These are phyloP conservation scores for Cynodonichthys magdalenae DNA, from an alignment of 2,797 vertebrate species.

Conservation along the genomic window DNA sequence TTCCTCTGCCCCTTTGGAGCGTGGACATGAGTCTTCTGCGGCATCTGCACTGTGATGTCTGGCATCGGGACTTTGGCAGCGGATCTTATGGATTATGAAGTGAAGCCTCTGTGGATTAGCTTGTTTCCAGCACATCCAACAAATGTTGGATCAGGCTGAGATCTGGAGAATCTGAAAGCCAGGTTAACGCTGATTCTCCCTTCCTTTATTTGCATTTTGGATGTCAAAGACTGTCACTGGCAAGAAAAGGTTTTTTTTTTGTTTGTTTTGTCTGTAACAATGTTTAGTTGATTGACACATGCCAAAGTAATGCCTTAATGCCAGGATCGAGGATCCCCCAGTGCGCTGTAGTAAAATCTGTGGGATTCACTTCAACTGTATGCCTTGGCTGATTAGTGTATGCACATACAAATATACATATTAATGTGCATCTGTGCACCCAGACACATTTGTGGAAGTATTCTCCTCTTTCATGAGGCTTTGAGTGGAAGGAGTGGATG, in stretches of 20 bases:
- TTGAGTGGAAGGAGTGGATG: not conserved
- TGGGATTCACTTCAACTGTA: too few relatives aligned
- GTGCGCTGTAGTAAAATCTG: not conserved
- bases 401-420: not conserved
- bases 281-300: not conserved
- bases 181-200: not conserved
- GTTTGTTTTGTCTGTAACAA: not conserved
- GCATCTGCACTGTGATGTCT: not conserved
- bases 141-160: not conserved
- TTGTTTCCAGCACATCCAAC: not conserved
- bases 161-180: not conserved
- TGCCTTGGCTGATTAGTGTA: not conserved
- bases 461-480: not conserved
- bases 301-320: not conserved
- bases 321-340: not conserved
- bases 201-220: not conserved
- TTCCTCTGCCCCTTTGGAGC: not conserved
- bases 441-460: not conserved
- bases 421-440: not conserved
- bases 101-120: not conserved
- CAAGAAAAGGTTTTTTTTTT: not conserved
- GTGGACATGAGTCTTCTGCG: not conserved
- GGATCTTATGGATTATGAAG: not conserved
- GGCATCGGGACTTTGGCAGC: not conserved
- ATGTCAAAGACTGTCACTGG: slow-evolving; percentile 2